phyloP scores from a whole-genome alignment of 1,140 invertebrate species.

The Pogonomyrmex californicus region DNA sequence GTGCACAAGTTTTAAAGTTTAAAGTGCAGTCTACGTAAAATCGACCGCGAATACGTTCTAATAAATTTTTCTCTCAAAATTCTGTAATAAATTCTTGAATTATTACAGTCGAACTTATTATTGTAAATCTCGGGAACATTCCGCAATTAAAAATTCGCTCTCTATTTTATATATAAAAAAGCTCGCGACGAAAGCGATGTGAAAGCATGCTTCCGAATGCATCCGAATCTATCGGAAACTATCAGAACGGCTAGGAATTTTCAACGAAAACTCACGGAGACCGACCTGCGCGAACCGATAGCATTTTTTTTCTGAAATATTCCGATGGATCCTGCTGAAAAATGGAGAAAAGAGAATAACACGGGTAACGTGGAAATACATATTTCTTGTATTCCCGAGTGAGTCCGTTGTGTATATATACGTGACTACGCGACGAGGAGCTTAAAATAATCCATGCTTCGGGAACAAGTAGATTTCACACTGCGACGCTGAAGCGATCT shows the following conservation, averaged over 20 bases:
- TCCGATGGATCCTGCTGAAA: slow-evolving; percentile 50
- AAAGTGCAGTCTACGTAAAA: not conserved
- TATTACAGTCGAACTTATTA: not conserved
- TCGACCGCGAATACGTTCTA: not conserved
- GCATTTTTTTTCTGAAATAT: slow-evolving; percentile 59
- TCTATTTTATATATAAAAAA: not conserved
- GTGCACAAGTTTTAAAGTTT: slow-evolving; percentile 42
- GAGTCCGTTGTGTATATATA: slow-evolving; percentile 21
- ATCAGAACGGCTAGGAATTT: slow-evolving; percentile 32
- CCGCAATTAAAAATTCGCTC: not conserved
- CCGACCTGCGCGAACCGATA: not conserved
- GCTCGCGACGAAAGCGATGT: not conserved
- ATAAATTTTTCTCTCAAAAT: not conserved
- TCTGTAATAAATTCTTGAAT: not conserved
- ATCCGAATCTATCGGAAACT: not conserved
- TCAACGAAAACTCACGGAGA: slow-evolving; percentile 1
- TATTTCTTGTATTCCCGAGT: slow-evolving; percentile 60
- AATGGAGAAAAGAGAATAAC: slow-evolving; percentile 52
- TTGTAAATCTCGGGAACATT: not conserved
- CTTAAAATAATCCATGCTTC: slow-evolving; percentile 65
- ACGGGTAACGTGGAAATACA: slow-evolving; percentile 28
- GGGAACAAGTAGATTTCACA: slow-evolving; percentile 63
- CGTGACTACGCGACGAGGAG: slow-evolving; percentile 39
- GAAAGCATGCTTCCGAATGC: not conserved
- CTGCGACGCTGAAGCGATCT: slow-evolving; percentile 51